Evolutionary conservation across 2,888 invertebrate species (phyloP).

Genomic region (Oxytorus armatus): DNA sequence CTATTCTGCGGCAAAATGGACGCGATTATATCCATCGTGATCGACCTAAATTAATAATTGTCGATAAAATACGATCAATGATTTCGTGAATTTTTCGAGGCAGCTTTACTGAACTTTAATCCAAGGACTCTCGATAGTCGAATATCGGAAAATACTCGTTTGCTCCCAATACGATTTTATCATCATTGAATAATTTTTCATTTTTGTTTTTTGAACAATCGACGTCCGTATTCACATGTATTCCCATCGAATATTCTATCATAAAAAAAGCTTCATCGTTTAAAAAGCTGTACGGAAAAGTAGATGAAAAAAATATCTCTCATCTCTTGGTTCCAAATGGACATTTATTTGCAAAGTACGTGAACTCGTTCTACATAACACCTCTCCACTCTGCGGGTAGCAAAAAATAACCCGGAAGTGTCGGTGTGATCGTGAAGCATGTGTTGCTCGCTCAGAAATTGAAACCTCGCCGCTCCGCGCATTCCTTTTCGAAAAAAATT

Average conservation of each 20-base stretch:
- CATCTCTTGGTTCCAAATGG: neutral
- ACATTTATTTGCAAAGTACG: neutral
- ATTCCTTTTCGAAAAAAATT: neutral
- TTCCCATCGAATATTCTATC: too few relatives aligned
- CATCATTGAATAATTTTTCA: neutral
- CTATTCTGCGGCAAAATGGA: conserved; percentile 9
- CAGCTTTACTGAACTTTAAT: too few relatives aligned
- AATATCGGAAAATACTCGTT: too few relatives aligned
- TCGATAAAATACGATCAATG: neutral
- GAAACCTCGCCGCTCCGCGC: conserved; percentile 1
- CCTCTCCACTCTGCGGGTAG: neutral
- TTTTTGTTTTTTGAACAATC: too few relatives aligned
- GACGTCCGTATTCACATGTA: too few relatives aligned
- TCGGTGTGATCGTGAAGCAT: neutral
- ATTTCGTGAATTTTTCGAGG: too few relatives aligned
- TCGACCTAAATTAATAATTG: neutral
- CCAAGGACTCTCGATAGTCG: too few relatives aligned
- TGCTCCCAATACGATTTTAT: neutral
- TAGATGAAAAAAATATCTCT: neutral
- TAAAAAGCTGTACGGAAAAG: neutral
- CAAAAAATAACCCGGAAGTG: neutral
- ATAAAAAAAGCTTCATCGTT: too few relatives aligned
- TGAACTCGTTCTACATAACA: neutral
- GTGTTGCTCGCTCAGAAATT: conserved; percentile 19
- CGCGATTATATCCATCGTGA: neutral